Evolutionary conservation across 2,797 vertebrate species (phyloP).

Genomic region (Rhinatrema bivittatum): DNA sequence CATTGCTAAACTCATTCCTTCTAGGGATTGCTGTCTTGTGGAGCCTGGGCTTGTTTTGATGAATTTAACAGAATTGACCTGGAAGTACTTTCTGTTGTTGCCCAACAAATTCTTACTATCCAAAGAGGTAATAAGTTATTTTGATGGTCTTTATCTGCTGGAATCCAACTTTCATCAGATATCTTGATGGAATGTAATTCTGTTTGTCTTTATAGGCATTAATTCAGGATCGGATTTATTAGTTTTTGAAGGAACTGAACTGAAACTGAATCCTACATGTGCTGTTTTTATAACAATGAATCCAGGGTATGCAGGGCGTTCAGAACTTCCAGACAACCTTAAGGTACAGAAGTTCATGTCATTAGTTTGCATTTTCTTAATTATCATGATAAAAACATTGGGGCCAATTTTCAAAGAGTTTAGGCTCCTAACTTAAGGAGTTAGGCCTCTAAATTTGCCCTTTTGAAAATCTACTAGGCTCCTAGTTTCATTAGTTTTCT

Average conservation of each 20-base stretch:
- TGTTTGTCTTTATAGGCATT: constrained; percentile 63
- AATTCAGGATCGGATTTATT: constrained; percentile 60
- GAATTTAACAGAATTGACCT: constrained; percentile 91
- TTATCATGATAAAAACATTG: background rate
- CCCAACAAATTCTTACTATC: constrained; percentile 90
- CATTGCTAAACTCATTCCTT: no score
- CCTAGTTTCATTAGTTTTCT: constrained; percentile 1
- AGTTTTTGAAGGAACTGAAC: constrained; percentile 80
- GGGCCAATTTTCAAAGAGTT: no score
- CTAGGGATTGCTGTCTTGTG: constrained; percentile 84
- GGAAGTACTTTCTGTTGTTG: constrained; percentile 89
- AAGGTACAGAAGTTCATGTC: constrained; percentile 55
- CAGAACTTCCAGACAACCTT: constrained; percentile 84
- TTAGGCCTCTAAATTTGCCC: no score
- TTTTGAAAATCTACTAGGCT: no score
- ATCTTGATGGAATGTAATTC: no score
- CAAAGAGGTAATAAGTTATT: constrained; percentile 70
- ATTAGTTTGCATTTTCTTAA: background rate
- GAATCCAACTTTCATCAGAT: no score
- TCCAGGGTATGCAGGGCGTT: constrained; percentile 84
- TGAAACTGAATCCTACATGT: constrained; percentile 79
- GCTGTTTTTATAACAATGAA: constrained; percentile 93
- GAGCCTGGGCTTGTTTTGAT: constrained; percentile 91
- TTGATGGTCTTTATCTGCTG: background rate
- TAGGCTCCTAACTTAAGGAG: no score